Base-by-base conservation (phyloP, 1,140 invertebrate genomes). In the Eciton burchellii region DNA sequence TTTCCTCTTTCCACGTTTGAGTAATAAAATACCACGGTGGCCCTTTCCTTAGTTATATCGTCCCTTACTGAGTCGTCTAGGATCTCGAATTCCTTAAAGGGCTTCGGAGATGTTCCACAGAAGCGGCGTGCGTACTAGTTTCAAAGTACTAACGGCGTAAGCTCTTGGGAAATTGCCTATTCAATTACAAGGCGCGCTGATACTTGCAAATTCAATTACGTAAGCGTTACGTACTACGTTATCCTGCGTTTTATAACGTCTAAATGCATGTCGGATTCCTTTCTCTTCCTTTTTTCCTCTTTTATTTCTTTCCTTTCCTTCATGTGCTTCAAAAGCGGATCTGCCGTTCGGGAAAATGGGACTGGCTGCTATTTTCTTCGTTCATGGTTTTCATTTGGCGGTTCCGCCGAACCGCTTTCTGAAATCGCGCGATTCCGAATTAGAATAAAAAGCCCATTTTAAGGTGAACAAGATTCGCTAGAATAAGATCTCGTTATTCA, bases 31-130 rank as follows among this genome's bases (percentile, higher is more conserved):
- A 83, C 62, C 59, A 57, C 72, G 45, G 45, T 52, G 71, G 74
- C 43, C 43, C 73, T 77, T 79, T 19, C 52, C 70, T 63, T 79
- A 65, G 86, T 84, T 88, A 88, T 88, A 88, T 88, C 81, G 85
- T 76, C 85, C 86, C 82, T 88, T 84, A 54, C 82, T 29, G 52
- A 71, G 35, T 86, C 82, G 71, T 72, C 41, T 68, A 52, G 29
- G 52, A 86, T 86, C 84, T 71, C 45, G 65, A 70, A 87, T 87
- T 87, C 85, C 81, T 86, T 57, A 52, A 47, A 72, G 71, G 81
- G 74, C 54, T 86, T 43, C 65, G 74, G 66, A 73, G 82, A 86
- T 77, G 71, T 85, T 74, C n/a, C 57, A 52, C 47, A 29, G 60
- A 76, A 59, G 59, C 52, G 73, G 63, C 45, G 74, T 45, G 65